Evolutionary conservation across 2,888 invertebrate species (phyloP).

Genomic region (Hipparchia sbordonii): DNA sequence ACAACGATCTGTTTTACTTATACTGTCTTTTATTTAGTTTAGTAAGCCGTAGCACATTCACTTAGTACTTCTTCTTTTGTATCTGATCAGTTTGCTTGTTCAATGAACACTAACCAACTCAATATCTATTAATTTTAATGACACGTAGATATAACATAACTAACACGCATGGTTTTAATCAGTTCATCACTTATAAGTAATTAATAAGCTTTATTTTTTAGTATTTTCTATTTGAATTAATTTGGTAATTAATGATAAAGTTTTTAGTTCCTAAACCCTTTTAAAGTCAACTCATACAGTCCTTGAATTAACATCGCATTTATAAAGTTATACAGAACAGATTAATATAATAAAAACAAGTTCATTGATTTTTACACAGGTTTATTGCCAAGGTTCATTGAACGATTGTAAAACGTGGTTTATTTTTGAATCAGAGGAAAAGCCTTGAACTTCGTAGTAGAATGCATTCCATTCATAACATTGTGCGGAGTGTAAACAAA

Average conservation of each 20-base stretch:
- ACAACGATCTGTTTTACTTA: not conserved
- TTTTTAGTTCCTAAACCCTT: too few species aligned
- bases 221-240: too few species aligned
- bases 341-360: not conserved
- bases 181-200: too few species aligned
- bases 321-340: too few species aligned
- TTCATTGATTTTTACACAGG: constrained; percentile 4
- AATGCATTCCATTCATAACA: constrained; percentile 39
- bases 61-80: not conserved
- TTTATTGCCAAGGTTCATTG: constrained; percentile 17
- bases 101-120: not conserved
- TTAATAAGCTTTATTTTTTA: too few species aligned
- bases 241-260: too few species aligned
- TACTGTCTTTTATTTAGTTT: constrained; percentile 22
- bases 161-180: too few species aligned
- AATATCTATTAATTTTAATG: too few species aligned
- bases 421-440: constrained; percentile 22
- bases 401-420: constrained; percentile 11
- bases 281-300: too few species aligned
- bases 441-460: constrained; percentile 36
- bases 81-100: not conserved
- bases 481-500: constrained; percentile 59
- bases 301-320: too few species aligned
- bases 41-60: not conserved
- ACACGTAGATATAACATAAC: too few species aligned